Base-by-base conservation (phyloP, 2,113 vertebrate species). In the Lanius ludovicianus region DNA sequence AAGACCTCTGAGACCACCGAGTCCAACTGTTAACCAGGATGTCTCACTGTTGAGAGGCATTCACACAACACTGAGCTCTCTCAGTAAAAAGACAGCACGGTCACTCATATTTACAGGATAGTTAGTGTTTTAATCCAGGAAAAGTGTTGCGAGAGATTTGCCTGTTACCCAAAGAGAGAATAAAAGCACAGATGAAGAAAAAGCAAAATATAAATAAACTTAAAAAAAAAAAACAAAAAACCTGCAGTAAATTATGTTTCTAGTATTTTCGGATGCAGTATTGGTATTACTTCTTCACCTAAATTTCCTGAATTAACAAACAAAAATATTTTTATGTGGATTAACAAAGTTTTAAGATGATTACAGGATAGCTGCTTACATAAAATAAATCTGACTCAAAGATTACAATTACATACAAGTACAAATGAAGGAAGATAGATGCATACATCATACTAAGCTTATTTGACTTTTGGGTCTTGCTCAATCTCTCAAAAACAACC, bases 371-470 rank as follows among this genome's bases (percentile, higher is more conserved):
- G 31, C 17, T 67, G 37, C 30, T 75, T n/a, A 27, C 11, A 17
- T 50, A 82, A 84, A 93, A 87, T 18, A 71, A 60, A 87, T 35
- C 46, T 65, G 56, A 78, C 77, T 91, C 23, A 47, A 42, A 57
- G 25, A 71, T 42, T 82, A 89, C 30, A 39, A 15, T 63, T 50
- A 46, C 9, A 24, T 9, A 0, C 25, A 78, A 75, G 17, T 70
- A 46, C 16, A 81, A 91, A 80, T 35, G 57, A 20, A 75, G 11
- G 22, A 62, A 42, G 30, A 70, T 22, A n/a, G 33, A 6, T 70
- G 42, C 25, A 31, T 27, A 31, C 1, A 28, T 18, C 19, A 52
- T 16, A 49, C 6, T 52, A 56, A 91, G 35, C 7, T 52, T 52
- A 56, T 49, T 3, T 84, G 46, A 89, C 55, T 69, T n/a, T 2